Evolutionary conservation across 2,113 vertebrate species (phyloP).

Genomic region (Hemibagrus wyckioides): DNA sequence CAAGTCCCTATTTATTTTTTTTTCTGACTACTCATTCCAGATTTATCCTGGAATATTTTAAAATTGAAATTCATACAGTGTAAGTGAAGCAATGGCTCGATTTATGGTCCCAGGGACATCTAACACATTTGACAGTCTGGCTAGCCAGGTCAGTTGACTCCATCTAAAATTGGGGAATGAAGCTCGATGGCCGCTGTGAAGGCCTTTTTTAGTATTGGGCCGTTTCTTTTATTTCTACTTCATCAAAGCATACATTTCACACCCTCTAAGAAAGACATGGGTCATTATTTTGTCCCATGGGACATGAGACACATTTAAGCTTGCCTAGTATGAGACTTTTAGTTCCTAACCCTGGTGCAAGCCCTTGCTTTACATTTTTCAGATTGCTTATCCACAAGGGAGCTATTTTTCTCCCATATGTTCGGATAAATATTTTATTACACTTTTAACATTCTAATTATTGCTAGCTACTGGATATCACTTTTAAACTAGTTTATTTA

Average conservation of each 20-base stretch:
- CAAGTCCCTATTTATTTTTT: slow-evolving; percentile 31
- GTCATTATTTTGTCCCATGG: slow-evolving; percentile 39
- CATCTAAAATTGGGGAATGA: slow-evolving; percentile 12
- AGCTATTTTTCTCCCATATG: slow-evolving; percentile 18
- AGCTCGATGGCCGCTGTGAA: slow-evolving; percentile 26
- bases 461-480: slow-evolving; percentile 8
- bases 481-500: neutral
- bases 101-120: slow-evolving; percentile 47
- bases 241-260: slow-evolving; percentile 27
- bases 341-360: slow-evolving; percentile 15
- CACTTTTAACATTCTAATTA: slow-evolving; percentile 27
- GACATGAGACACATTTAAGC: slow-evolving; percentile 12
- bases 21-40: slow-evolving; percentile 14
- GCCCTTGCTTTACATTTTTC: slow-evolving; percentile 25
- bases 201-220: slow-evolving; percentile 28
- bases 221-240: slow-evolving; percentile 38
- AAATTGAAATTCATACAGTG: slow-evolving; percentile 48
- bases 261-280: slow-evolving; percentile 38
- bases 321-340: slow-evolving; percentile 1
- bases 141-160: neutral
- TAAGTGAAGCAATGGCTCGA: slow-evolving; percentile 41
- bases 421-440: slow-evolving; percentile 35
- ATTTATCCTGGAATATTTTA: slow-evolving; percentile 50
- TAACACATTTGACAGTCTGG: slow-evolving; percentile 25
- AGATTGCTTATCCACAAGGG: slow-evolving; percentile 9